Evolutionary conservation across 2,888 invertebrate species (phyloP).

Genomic region (Neoascia interrupta): DNA sequence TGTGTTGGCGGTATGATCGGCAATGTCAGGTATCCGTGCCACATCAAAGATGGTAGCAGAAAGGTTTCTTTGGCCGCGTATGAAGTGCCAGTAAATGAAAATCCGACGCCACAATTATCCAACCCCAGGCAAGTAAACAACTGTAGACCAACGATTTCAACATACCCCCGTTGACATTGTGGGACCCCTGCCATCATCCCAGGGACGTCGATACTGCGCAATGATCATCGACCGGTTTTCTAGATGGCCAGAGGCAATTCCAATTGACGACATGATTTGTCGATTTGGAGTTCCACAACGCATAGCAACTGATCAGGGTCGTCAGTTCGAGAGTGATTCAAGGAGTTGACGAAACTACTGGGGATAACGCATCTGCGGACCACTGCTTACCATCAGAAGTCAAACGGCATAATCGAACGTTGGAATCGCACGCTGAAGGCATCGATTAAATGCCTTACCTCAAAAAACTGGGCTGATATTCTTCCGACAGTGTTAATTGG

Average conservation of each 20-base stretch:
- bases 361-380: no score
- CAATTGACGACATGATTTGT: background rate
- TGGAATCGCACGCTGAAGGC: constrained; percentile 77
- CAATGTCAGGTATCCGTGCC: no score
- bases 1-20: no score
- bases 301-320: constrained; percentile 76
- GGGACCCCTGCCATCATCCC: no score
- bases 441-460: constrained; percentile 71
- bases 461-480: constrained; percentile 70
- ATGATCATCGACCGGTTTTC: no score
- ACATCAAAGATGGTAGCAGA: background rate
- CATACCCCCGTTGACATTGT: no score
- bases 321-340: constrained; percentile 70
- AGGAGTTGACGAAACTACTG: no score
- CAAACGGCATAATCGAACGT: constrained; percentile 77
- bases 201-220: background rate
- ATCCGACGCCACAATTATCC: background rate
- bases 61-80: background rate
- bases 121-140: background rate
- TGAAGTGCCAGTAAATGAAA: background rate
- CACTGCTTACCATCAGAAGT: constrained; percentile 45
- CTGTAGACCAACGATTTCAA: background rate
- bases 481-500: constrained; percentile 75
- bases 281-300: no score
- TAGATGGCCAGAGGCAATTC: background rate